These are phyloP conservation scores for Sinotaia quadrata DNA, from an alignment of 2,888 invertebrate species.

Conservation along the genomic window DNA sequence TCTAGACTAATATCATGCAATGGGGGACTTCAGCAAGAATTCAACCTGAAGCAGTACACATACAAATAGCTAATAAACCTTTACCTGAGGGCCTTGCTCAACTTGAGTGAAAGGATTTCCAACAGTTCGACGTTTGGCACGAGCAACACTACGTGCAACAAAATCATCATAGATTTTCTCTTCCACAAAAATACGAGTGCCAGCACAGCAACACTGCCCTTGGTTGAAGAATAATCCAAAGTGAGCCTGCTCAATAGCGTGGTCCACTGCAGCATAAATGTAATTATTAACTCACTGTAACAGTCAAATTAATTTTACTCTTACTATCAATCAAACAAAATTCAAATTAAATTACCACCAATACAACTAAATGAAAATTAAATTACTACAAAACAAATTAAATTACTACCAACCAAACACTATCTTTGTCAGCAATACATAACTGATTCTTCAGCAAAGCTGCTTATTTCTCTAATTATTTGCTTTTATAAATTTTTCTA, in stretches of 20 bases:
- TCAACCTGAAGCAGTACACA: neutral
- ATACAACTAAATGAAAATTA: too few species aligned
- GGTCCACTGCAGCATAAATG: constrained; percentile 54
- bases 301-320: too few species aligned
- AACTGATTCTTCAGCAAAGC: too few species aligned
- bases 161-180: constrained; percentile 93
- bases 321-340: too few species aligned
- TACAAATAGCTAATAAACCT: neutral
- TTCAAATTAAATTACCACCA: too few species aligned
- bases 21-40: too few species aligned
- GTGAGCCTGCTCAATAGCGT: constrained; percentile 75
- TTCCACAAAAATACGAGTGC: constrained; percentile 90
- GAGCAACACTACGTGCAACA: constrained; percentile 82
- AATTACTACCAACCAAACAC: too few species aligned
- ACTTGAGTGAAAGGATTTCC: constrained; percentile 91
- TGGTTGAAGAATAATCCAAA: constrained; percentile 92
- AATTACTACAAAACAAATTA: too few species aligned
- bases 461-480: too few species aligned
- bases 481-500: too few species aligned
- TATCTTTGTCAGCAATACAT: too few species aligned
- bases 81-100: constrained; percentile 91
- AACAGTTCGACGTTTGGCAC: constrained; percentile 84
- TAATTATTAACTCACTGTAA: constrained; percentile 74
- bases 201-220: constrained; percentile 95
- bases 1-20: too few species aligned